A percentile compares a stretch with the other conserved stretches of the same genome.
phyloP scores from a whole-genome alignment of 2,888 invertebrate species.

The Rhopalosiphum nymphaeae region DNA sequence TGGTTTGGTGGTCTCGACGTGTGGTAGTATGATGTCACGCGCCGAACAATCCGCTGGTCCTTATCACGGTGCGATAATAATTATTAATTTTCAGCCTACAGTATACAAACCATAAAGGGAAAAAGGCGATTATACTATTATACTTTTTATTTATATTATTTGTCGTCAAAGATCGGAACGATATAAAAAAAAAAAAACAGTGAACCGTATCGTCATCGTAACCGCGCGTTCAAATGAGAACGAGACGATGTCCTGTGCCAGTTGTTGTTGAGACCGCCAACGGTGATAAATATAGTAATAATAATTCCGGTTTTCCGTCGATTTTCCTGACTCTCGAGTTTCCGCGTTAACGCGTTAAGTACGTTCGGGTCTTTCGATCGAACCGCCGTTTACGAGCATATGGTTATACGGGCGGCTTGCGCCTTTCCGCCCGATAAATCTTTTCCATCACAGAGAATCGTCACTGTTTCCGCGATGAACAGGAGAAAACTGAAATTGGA shows the following conservation, averaged over 20 bases:
- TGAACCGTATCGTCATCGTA: background rate
- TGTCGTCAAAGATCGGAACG: background rate
- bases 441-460: background rate
- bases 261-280: background rate
- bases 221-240: background rate
- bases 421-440: background rate
- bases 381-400: background rate
- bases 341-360: background rate
- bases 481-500: slow-evolving; percentile 57
- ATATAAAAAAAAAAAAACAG: background rate
- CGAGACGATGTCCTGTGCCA: background rate
- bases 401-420: background rate
- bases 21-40: slow-evolving; percentile 1
- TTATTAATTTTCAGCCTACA: background rate
- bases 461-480: background rate
- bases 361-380: background rate
- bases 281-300: background rate
- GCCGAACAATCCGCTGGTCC: slow-evolving; percentile 1
- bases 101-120: background rate
- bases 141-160: background rate
- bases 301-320: background rate
- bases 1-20: background rate
- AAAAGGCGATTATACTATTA: background rate
- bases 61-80: background rate
- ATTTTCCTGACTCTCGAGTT: background rate